Conservation (phyloP, 1,140 invertebrate species). For the Diorhabda elongata region DNA sequence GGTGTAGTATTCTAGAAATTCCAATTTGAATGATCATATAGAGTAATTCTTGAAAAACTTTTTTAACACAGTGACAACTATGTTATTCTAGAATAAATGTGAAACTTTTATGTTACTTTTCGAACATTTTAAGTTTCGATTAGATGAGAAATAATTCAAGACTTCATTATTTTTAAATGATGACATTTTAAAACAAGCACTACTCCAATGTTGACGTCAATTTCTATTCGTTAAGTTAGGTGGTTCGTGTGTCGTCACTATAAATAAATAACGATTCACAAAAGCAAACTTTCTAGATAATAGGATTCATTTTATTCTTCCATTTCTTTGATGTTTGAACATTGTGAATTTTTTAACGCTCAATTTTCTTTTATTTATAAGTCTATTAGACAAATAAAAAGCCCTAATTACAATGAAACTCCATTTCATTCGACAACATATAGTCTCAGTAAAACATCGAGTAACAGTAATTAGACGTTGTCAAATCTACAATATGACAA, state of each 20-base stretch:
- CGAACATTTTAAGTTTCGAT: conserved; percentile 5
- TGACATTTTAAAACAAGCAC: conserved; percentile 11
- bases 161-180: conserved; percentile 12
- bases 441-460: too few species aligned
- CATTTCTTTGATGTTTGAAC: conserved; percentile 15
- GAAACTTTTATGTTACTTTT: not conserved
- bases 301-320: conserved; percentile 9
- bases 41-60: too few species aligned
- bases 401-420: too few species aligned
- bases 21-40: too few species aligned
- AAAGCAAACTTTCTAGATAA: conserved; percentile 14
- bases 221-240: conserved; percentile 9
- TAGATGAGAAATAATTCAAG: conserved; percentile 5
- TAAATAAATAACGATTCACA: conserved; percentile 8
- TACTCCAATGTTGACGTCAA: conserved; percentile 9
- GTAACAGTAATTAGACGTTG: not conserved
- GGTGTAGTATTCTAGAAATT: too few species aligned
- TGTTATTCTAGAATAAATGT: conserved; percentile 1
- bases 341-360: conserved; percentile 8
- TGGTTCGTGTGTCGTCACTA: conserved; percentile 14
- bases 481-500: not conserved
- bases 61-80: too few species aligned
- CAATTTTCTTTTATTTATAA: conserved; percentile 13
- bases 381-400: not conserved
- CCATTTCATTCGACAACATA: too few species aligned